Conservation (phyloP, 2,113 vertebrate species). For the Mastomys coucha region DNA sequence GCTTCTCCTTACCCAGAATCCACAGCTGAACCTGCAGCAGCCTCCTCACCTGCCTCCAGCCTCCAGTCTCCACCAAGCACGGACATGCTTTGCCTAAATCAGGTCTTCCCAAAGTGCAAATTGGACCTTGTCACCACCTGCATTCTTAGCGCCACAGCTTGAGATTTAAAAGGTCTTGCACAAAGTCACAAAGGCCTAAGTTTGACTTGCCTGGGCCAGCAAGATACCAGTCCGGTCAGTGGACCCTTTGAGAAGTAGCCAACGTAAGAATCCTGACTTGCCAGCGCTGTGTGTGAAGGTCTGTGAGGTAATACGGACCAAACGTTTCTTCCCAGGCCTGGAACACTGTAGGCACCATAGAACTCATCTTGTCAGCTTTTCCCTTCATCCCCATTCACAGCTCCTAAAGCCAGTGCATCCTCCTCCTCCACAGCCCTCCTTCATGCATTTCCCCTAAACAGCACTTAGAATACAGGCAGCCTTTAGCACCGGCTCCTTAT, state of each 20-base stretch:
- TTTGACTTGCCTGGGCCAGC: neutral
- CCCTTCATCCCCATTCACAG: neutral
- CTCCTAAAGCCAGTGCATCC: neutral
- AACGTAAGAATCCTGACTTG: neutral
- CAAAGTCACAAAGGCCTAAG: neutral
- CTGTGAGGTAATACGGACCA: neutral
- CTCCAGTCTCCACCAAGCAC: neutral
- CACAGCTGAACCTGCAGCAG: neutral
- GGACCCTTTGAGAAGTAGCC: neutral
- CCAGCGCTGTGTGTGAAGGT: neutral
- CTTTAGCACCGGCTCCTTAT: no score
- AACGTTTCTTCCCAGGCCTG: neutral
- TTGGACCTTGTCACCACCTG: neutral
- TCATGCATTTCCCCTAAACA: neutral
- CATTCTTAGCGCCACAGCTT: neutral
- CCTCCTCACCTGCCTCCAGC: neutral
- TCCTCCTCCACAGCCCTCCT: neutral
- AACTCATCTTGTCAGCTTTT: neutral
- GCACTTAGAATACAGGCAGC: neutral
- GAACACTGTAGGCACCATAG: neutral
- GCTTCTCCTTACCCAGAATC: neutral
- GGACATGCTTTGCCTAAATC: neutral
- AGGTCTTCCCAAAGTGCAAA: neutral
- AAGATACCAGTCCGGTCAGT: neutral
- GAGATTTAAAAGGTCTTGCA: neutral